Conservation (phyloP, 1,140 invertebrate species). For the Euwallacea similis region DNA sequence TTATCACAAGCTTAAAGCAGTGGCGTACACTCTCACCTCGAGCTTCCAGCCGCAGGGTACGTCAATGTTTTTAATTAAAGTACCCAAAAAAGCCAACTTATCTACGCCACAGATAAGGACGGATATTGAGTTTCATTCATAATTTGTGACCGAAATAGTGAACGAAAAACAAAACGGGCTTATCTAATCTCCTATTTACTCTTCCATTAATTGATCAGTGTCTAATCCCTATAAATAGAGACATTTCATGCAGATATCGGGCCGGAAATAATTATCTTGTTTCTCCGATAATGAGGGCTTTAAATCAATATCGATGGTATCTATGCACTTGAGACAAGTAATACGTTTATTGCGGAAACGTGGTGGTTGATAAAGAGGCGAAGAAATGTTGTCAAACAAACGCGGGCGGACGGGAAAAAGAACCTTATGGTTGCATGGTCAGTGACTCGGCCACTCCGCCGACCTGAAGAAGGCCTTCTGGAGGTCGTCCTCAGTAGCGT, state of each 20-base stretch:
- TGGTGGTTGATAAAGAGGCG: not conserved
- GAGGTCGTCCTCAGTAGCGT: conserved; percentile 33
- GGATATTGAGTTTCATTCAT: conserved; percentile 22
- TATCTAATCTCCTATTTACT: conserved; percentile 24
- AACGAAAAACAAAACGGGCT: conserved; percentile 14
- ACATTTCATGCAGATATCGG: conserved; percentile 16
- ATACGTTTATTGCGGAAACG: not conserved
- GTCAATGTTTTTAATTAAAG: not conserved
- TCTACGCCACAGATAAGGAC: conserved; percentile 10
- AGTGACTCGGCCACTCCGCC: conserved; percentile 27
- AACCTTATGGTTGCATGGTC: conserved; percentile 28
- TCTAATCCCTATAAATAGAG: conserved; percentile 15
- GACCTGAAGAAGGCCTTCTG: conserved; percentile 34
- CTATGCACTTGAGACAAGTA: not conserved
- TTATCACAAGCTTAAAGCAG: too few relatives aligned
- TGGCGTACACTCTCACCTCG: too few relatives aligned
- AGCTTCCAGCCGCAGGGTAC: too few relatives aligned
- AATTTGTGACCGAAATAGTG: conserved; percentile 19
- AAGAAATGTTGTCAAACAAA: conserved; percentile 12
- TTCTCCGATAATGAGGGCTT: conserved; percentile 4
- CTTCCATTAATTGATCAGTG: conserved; percentile 22
- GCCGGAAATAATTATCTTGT: conserved; percentile 13
- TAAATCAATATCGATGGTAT: not conserved
- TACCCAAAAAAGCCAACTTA: conserved; percentile 3
- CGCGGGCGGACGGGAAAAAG: conserved; percentile 1